Base-by-base conservation (phyloP, 2,888 invertebrate species). In the Pyrochroa serraticornis region DNA sequence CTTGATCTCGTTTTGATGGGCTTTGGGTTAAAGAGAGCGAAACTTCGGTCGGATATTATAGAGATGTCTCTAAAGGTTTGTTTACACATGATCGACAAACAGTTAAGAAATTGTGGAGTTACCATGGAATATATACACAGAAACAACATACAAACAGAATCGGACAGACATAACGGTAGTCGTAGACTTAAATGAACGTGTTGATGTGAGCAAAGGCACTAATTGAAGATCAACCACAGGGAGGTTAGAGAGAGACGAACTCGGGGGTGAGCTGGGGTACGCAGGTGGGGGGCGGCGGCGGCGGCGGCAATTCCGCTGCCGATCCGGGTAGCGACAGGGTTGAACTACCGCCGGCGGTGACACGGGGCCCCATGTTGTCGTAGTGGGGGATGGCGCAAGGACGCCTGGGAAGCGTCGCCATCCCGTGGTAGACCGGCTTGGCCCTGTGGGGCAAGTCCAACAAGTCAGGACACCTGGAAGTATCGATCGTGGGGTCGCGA, bases 311-410 rank as follows among this genome's bases (percentile, higher is more conserved):
- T 74, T 35, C 76, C 45, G 72, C 73, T 46, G 82, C 80, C 64
- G 83, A 83, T 71, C 87, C 91, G 62, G 91, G 91, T 65, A 94
- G 82, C 30, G 93, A 93, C 75, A 93, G 87, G 22, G 91, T 92
- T 6, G 93, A 93, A 76, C 92, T 92, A 43, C 94, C 94, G 62
- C 92, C 91, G 33, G 93, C 93, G 7, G 93, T 94, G 47, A 93
- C 91, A 64, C 93, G 84, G 48, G 93, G 91, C 6, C 93, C 93
- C 90, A 93, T 92, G 80, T 93, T 93, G 80, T 95, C 94, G 77
- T 94, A 93, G 61, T 90, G 89, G 49, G 89, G 87, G 62, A 83
- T 84, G 47, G 84, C 76, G 74, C 80, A 84, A 71, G 74, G 77
- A 58, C 82, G 74, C 69, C 74, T 76, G 58, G 74, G 80, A 73